phyloP scores from a whole-genome alignment of 2,113 vertebrate species.

The Gavia stellata region DNA sequence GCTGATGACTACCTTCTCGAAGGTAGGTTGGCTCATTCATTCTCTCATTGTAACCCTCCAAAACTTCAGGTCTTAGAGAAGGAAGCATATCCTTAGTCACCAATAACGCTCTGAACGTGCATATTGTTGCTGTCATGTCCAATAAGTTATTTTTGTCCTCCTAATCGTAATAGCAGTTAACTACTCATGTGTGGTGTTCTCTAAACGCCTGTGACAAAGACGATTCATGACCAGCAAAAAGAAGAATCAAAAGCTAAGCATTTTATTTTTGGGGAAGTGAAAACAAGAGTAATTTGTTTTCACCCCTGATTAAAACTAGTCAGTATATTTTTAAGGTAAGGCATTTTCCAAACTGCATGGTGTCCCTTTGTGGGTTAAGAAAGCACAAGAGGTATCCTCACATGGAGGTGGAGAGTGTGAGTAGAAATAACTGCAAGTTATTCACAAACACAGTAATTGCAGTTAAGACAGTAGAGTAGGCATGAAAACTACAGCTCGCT shows the following conservation, averaged over 20 bases:
- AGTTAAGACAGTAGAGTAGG: background rate
- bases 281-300: background rate
- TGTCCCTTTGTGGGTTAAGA: background rate
- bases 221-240: background rate
- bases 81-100: background rate
- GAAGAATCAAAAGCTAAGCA: background rate
- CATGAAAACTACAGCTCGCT: background rate
- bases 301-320: background rate
- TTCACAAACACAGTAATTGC: background rate
- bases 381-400: background rate
- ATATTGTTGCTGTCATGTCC: background rate
- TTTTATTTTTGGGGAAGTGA: background rate
- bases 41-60: background rate
- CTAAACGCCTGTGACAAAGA: background rate
- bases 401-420: background rate
- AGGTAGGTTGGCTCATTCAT: background rate
- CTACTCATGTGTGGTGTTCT: background rate
- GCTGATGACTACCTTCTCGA: background rate
- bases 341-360: background rate
- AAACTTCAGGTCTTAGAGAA: background rate
- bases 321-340: background rate
- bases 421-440: background rate
- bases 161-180: background rate
- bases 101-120: fast-evolving
- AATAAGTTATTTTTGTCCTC: background rate